phyloP scores from a whole-genome alignment of 1,140 invertebrate genomes.

The Philotrypesis tridentata region DNA sequence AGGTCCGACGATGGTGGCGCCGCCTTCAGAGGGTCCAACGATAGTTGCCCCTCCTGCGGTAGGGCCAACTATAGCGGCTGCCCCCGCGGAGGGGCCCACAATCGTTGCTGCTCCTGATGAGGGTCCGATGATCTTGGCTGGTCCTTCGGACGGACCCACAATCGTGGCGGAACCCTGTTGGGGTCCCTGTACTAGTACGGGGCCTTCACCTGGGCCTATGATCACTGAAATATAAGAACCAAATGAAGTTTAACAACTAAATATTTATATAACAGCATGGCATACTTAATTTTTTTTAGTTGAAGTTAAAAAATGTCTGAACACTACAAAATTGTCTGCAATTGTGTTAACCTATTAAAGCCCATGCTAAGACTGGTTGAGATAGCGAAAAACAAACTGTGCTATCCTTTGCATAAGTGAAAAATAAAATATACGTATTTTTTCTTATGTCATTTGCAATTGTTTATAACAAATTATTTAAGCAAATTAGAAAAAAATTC shows the following conservation, averaged over 20 bases:
- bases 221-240: neutral
- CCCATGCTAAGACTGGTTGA: no score
- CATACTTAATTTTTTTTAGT: no score
- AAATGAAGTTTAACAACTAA: neutral
- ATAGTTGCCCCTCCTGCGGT: neutral
- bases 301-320: no score
- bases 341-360: no score
- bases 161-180: neutral
- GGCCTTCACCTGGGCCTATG: constrained; percentile 21
- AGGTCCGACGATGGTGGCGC: constrained; percentile 54
- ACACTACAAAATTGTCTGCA: no score
- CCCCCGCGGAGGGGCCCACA: neutral
- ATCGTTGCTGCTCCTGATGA: neutral
- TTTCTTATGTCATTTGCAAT: no score
- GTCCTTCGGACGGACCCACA: constrained; percentile 31
- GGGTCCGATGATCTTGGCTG: constrained; percentile 51
- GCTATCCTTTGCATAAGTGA: no score
- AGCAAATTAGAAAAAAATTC: no score
- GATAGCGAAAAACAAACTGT: no score
- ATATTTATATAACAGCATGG: no score
- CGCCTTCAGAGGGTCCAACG: constrained; percentile 27
- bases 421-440: no score
- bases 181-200: constrained; percentile 40
- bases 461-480: no score
- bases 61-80: constrained; percentile 5